Percentiles rank a stretch among this genome's conserved stretches.
Conservation (phyloP, 2,797 vertebrate genomes). For the Graptemys geographica region DNA sequence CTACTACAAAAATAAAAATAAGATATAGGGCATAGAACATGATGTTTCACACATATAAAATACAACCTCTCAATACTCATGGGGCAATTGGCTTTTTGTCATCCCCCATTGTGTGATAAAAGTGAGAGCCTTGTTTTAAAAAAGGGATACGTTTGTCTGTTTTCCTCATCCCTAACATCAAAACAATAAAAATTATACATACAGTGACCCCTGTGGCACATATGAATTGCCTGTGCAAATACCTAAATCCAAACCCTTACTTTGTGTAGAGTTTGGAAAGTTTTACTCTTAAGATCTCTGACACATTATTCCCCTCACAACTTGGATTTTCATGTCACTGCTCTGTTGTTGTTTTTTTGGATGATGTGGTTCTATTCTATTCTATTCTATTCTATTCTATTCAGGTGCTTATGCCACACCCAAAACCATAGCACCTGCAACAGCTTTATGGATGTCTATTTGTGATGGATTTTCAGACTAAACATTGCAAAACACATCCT, state of each 20-base stretch:
- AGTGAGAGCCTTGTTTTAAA: conserved; percentile 37
- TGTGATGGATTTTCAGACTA: neutral
- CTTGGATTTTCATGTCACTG: neutral
- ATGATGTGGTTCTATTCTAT: neutral
- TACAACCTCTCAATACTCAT: conserved; percentile 9
- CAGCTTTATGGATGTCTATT: neutral
- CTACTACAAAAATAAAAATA: conserved; percentile 29
- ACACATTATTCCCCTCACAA: neutral
- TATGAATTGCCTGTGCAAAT: neutral
- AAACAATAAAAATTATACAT: conserved; percentile 58
- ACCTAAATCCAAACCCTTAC: neutral
- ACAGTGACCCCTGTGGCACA: neutral
- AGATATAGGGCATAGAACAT: conserved; percentile 5
- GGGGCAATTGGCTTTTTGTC: conserved; percentile 41
- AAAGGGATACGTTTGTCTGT: neutral
- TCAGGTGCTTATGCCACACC: neutral
- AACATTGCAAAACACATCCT: neutral
- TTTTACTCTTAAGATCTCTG: neutral
- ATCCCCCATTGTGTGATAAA: conserved; percentile 36
- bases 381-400: neutral
- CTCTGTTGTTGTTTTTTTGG: neutral
- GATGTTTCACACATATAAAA: conserved; percentile 42
- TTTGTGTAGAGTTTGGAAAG: neutral
- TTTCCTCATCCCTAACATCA: conserved; percentile 23
- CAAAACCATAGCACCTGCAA: neutral